Conservation (phyloP, 1,140 invertebrate genomes). For the Andricus grossulariae region DNA sequence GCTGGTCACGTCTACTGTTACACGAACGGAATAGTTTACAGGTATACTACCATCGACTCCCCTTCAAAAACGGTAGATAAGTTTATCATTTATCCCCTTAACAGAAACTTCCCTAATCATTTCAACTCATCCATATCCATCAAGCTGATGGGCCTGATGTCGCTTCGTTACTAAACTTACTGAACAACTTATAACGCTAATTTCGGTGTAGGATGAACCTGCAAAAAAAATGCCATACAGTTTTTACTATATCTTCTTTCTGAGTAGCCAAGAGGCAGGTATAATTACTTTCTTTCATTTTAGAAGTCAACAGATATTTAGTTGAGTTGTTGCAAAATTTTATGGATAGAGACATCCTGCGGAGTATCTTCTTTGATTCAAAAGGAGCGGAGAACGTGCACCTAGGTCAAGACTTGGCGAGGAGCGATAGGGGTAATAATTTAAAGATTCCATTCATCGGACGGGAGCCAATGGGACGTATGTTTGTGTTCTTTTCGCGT, state of each 20-base stretch:
- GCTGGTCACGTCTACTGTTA: slow-evolving; percentile 24
- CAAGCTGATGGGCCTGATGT: too few species aligned
- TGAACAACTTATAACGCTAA: too few species aligned
- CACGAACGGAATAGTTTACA: slow-evolving; percentile 7
- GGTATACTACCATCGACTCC: neutral
- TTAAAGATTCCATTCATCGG: slow-evolving; percentile 58
- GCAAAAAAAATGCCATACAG: too few species aligned
- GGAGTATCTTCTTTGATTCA: neutral
- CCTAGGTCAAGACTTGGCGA: slow-evolving; percentile 52
- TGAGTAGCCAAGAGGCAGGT: too few species aligned
- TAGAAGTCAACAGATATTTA: too few species aligned
- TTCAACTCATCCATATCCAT: too few species aligned
- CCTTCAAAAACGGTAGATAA: neutral
- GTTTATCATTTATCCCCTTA: too few species aligned
- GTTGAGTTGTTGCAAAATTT: neutral
- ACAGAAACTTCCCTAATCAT: too few species aligned
- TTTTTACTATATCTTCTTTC: too few species aligned
- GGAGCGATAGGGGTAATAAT: slow-evolving; percentile 55
- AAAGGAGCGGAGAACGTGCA: slow-evolving; percentile 24
- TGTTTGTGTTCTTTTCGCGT: slow-evolving; percentile 23
- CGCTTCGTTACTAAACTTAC: too few species aligned
- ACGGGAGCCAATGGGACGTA: slow-evolving; percentile 16
- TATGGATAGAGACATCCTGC: neutral
- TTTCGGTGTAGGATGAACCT: too few species aligned
- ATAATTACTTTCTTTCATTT: too few species aligned